Percentiles rank a stretch among this genome's conserved stretches.
Evolutionary conservation across 2,888 invertebrate genomes (phyloP).

Genomic region (Colletes collaris): DNA sequence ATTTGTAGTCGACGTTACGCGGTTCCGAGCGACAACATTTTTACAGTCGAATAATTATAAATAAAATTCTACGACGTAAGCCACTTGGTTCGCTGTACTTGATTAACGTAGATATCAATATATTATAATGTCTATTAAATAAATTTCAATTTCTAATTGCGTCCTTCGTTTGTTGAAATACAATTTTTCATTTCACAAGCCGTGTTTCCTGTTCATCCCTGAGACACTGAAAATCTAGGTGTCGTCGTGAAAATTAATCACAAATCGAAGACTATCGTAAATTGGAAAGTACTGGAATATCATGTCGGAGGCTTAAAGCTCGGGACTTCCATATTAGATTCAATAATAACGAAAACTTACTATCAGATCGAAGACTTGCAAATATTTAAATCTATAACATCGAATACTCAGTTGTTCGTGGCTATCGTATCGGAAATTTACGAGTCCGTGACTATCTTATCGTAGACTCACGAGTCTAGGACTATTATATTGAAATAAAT

Average conservation of each 20-base stretch:
- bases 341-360: not conserved
- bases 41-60: constrained; percentile 5
- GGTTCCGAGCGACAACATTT: constrained; percentile 2
- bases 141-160: constrained; percentile 57
- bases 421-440: too few relatives aligned
- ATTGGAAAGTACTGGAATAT: not conserved
- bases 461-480: too few relatives aligned
- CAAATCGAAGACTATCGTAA: not conserved
- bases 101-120: constrained; percentile 46
- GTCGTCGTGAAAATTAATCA: not conserved
- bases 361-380: not conserved
- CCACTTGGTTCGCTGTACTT: constrained; percentile 49
- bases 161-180: constrained; percentile 50
- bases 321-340: too few relatives aligned
- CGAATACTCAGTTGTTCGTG: too few relatives aligned
- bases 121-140: constrained; percentile 52
- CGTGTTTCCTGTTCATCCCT: not conserved
- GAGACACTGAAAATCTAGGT: not conserved
- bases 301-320: too few relatives aligned
- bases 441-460: too few relatives aligned
- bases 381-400: too few relatives aligned
- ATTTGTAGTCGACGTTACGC: constrained; percentile 3
- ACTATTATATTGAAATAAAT: too few relatives aligned
- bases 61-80: constrained; percentile 13
- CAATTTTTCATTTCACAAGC: constrained; percentile 45